Percentiles rank a stretch among this genome's conserved stretches.
These are phyloP conservation scores for Drosophila mettleri DNA, from an alignment of 2,888 invertebrate genomes.

Conservation along the genomic window DNA sequence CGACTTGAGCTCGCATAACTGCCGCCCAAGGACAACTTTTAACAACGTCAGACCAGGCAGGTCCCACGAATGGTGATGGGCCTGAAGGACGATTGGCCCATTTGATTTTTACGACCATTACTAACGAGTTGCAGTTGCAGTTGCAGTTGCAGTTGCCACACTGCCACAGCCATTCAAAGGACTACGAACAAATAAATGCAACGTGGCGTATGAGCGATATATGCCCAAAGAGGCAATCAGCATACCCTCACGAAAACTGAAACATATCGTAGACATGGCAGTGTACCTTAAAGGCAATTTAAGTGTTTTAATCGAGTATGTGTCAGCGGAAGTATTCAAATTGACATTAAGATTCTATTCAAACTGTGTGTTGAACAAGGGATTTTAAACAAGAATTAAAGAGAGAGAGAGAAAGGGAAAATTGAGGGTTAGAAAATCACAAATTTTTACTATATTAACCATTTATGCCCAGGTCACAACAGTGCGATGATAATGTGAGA, in stretches of 20 bases:
- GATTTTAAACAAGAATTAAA: too few species aligned
- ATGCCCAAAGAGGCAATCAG: constrained; percentile 63
- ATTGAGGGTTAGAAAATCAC: too few species aligned
- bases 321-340: background rate
- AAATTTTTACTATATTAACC: too few species aligned
- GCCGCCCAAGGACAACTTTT: constrained; percentile 71
- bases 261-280: constrained; percentile 37
- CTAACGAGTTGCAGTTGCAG: constrained; percentile 74
- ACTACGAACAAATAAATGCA: constrained; percentile 62
- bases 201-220: constrained; percentile 60
- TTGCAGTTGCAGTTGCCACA: constrained; percentile 70
- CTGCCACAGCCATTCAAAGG: constrained; percentile 35
- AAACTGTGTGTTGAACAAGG: background rate
- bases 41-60: constrained; percentile 51
- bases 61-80: constrained; percentile 6
- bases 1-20: constrained; percentile 68
- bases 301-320: background rate
- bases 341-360: background rate
- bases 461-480: too few species aligned
- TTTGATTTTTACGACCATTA: constrained; percentile 72
- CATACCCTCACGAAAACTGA: constrained; percentile 10
- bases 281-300: constrained; percentile 12
- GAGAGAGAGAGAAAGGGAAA: too few species aligned
- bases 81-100: constrained; percentile 35
- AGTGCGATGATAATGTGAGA: too few species aligned